A percentile compares a stretch with the other conserved stretches of the same genome.
phyloP scores from a whole-genome alignment of 2,888 invertebrate genomes.

The Cosmopolites sordidus region DNA sequence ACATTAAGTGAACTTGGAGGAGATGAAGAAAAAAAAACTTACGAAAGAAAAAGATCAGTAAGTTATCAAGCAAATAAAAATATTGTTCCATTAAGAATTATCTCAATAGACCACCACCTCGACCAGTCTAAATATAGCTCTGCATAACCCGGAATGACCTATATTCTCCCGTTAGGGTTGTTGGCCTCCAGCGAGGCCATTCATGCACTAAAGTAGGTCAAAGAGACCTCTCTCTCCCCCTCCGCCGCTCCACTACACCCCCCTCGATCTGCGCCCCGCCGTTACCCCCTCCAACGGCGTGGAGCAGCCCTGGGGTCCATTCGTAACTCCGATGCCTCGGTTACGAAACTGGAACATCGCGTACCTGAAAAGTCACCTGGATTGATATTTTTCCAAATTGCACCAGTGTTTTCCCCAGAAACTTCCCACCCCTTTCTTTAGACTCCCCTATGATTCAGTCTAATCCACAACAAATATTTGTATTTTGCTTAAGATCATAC shows the following conservation, averaged over 20 bases:
- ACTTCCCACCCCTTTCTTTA: no score
- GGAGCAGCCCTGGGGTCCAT: not conserved
- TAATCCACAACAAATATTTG: no score
- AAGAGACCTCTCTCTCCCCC: conserved; percentile 5
- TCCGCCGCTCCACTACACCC: not conserved
- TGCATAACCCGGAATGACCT: conserved; percentile 35
- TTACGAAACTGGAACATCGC: not conserved
- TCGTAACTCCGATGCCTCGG: not conserved
- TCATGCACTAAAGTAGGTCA: conserved; percentile 37
- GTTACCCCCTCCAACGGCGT: not conserved
- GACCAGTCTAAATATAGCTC: conserved; percentile 34
- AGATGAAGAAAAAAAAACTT: no score
- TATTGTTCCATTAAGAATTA: no score
- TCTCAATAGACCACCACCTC: no score
- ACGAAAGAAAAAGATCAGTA: no score
- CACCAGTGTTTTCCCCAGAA: no score
- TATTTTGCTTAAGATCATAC: no score
- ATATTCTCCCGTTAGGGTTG: conserved; percentile 36
- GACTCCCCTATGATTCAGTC: no score
- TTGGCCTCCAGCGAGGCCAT: conserved; percentile 41
- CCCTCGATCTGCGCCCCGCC: not conserved
- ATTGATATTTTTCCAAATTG: no score
- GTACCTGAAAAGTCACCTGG: no score
- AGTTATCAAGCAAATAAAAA: conserved; percentile 3
- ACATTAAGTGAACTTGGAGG: no score